Evolutionary conservation across 2,113 vertebrate species (phyloP).

Genomic region (Lepus europaeus): DNA sequence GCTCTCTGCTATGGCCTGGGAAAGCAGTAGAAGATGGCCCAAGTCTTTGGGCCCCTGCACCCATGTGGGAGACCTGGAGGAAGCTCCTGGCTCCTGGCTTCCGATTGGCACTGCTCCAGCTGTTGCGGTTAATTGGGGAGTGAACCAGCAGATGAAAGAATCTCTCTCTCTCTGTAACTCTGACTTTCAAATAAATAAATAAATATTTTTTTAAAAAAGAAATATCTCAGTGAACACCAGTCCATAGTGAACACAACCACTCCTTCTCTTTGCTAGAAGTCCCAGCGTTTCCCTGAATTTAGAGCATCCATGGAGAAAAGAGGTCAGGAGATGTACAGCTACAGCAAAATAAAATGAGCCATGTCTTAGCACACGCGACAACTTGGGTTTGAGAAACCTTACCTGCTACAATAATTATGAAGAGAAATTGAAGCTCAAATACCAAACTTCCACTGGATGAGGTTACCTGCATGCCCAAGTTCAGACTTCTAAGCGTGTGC

Average conservation of each 20-base stretch:
- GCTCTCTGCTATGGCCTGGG: too few relatives aligned
- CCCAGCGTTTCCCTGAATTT: neutral
- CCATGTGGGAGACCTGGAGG: too few relatives aligned
- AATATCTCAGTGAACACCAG: neutral
- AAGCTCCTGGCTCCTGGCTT: too few relatives aligned
- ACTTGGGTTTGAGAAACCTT: neutral
- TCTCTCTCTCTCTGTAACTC: too few relatives aligned
- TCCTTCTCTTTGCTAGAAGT: neutral
- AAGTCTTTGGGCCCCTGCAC: too few relatives aligned
- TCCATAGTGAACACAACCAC: neutral
- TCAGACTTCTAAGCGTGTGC: slow-evolving; percentile 27
- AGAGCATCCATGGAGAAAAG: neutral
- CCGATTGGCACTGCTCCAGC: too few relatives aligned
- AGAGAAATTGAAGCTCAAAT: neutral
- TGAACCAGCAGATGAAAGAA: too few relatives aligned
- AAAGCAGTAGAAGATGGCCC: too few relatives aligned
- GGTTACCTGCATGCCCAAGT: slow-evolving; percentile 14
- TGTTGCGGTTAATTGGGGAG: too few relatives aligned
- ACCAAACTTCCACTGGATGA: neutral
- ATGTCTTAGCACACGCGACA: neutral
- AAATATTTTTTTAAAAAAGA: neutral
- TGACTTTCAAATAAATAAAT: too few relatives aligned
- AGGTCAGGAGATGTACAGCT: neutral
- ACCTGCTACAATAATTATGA: slow-evolving; percentile 30
- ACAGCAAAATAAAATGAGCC: neutral